These are phyloP conservation scores for Centropristis striata DNA, from an alignment of 2,113 vertebrate genomes.

Conservation along the genomic window DNA sequence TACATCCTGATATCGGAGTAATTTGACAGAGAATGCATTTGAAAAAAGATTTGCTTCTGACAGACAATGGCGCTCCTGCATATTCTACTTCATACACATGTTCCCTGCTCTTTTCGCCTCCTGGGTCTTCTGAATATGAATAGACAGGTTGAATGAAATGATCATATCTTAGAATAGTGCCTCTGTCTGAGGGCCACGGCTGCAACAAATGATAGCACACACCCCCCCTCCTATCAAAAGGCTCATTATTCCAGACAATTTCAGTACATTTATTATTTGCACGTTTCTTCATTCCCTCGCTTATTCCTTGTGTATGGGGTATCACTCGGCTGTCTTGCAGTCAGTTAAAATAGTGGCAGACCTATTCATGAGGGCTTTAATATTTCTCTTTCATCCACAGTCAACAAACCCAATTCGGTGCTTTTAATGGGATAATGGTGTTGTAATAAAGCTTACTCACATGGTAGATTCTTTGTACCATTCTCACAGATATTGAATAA, in stretches of 20 bases:
- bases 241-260: conserved; percentile 73
- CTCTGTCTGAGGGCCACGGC: conserved; percentile 55
- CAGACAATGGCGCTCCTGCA: conserved; percentile 55
- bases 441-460: conserved; percentile 36
- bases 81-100: conserved; percentile 50
- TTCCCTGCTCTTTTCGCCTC: conserved; percentile 53
- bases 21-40: conserved; percentile 64
- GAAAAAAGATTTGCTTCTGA: conserved; percentile 40
- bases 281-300: conserved; percentile 39
- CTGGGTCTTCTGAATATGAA: conserved; percentile 70
- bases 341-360: conserved; percentile 57
- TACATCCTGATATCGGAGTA: conserved; percentile 56
- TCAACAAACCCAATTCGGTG: conserved; percentile 41
- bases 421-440: conserved; percentile 64
- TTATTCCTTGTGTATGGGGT: conserved; percentile 56
- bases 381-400: conserved; percentile 70
- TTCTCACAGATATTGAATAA: conserved; percentile 29
- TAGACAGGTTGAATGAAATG: conserved; percentile 81
- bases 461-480: not conserved
- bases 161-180: conserved; percentile 72
- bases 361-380: conserved; percentile 58
- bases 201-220: conserved; percentile 65
- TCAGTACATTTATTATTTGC: conserved; percentile 70
- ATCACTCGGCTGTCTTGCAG: conserved; percentile 40
- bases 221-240: conserved; percentile 62